A percentile compares a stretch with the other conserved stretches of the same genome.
Evolutionary conservation across 2,888 invertebrate genomes (phyloP).

Genomic region (Choristoneura rosaceana): DNA sequence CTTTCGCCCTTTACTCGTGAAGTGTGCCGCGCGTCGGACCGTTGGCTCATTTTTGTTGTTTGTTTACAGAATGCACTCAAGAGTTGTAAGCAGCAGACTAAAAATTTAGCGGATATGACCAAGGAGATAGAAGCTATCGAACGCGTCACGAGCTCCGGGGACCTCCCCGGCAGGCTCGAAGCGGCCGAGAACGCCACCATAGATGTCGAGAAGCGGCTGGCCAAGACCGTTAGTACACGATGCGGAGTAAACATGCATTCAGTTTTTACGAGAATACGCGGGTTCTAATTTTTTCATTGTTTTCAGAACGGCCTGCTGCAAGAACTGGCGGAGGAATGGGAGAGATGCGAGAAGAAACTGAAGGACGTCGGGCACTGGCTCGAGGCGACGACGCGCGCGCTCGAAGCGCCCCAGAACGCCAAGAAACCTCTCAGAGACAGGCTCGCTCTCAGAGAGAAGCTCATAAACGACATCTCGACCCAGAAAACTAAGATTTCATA

Average conservation of each 20-base stretch:
- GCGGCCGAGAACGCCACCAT: conserved; percentile 95
- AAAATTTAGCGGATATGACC: conserved; percentile 96
- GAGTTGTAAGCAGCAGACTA: conserved; percentile 94
- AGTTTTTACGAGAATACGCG: neutral
- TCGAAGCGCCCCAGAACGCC: conserved; percentile 93
- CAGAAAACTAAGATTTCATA: conserved; percentile 95
- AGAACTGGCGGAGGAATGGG: conserved; percentile 98
- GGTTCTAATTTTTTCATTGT: conserved; percentile 43
- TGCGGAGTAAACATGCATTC: neutral
- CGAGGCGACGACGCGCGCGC: conserved; percentile 91
- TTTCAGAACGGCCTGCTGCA: conserved; percentile 93
- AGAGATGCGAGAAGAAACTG: conserved; percentile 97
- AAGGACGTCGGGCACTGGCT: conserved; percentile 96
- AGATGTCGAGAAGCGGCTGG: conserved; percentile 92
- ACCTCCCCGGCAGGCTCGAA: conserved; percentile 93
- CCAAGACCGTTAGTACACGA: conserved; percentile 90
- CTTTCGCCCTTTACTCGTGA: conserved; percentile 8
- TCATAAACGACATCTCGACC: conserved; percentile 93
- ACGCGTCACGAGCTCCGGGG: conserved; percentile 93
- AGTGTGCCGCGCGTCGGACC: neutral
- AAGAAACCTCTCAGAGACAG: conserved; percentile 96
- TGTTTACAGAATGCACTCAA: conserved; percentile 91
- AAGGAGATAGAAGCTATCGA: conserved; percentile 94
- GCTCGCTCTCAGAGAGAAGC: conserved; percentile 93
- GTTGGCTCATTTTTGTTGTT: conserved; percentile 24